A percentile compares a stretch with the other conserved stretches of the same genome.
Evolutionary conservation across 2,888 invertebrate species (phyloP).

Genomic region (Neoitamus cyanurus): DNA sequence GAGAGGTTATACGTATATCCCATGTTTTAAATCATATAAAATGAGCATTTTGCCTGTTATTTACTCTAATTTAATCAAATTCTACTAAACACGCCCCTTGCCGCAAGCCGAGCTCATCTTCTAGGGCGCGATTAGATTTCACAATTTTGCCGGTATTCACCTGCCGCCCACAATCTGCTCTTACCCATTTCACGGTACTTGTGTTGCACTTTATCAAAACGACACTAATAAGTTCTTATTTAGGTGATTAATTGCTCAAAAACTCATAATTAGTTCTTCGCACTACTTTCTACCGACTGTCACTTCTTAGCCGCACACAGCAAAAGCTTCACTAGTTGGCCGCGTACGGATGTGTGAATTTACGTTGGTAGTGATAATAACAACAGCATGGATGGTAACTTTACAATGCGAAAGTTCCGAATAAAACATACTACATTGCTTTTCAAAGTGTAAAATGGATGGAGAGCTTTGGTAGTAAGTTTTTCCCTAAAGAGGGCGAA

Average conservation of each 20-base stretch:
- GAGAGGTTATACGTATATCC: background rate
- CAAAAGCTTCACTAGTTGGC: background rate
- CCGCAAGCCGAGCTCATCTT: background rate
- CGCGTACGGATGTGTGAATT: background rate
- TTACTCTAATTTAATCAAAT: background rate
- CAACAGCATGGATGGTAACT: background rate
- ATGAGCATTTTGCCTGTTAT: background rate
- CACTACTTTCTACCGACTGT: slow-evolving; percentile 12
- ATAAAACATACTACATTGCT: background rate
- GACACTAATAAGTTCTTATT: background rate
- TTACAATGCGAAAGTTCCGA: background rate
- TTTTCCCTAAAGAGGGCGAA: background rate
- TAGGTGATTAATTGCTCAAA: background rate
- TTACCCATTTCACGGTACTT: slow-evolving; percentile 17
- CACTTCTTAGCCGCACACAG: background rate
- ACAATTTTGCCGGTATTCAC: background rate
- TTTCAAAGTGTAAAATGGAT: background rate
- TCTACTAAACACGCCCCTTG: background rate
- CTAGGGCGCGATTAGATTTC: no score
- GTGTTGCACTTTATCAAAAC: background rate
- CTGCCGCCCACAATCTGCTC: background rate
- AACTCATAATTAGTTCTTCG: background rate
- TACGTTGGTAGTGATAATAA: background rate
- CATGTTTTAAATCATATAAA: background rate
- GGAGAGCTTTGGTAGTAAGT: background rate